Percentiles rank a stretch among this genome's conserved stretches.
These are phyloP conservation scores for Rhynchophorus ferrugineus DNA, from an alignment of 1,140 invertebrate genomes.

Conservation along the genomic window DNA sequence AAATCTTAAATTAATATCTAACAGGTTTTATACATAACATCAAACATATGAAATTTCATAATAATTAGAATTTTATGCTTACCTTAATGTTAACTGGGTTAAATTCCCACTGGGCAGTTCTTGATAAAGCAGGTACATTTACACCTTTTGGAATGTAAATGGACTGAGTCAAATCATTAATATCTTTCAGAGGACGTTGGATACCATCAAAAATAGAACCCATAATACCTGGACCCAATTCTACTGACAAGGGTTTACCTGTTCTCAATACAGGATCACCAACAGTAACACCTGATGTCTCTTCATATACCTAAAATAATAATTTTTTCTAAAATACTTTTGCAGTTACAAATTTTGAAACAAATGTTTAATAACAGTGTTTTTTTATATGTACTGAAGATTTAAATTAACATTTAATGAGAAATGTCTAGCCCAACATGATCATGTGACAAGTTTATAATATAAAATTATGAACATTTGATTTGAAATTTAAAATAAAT, in stretches of 20 bases:
- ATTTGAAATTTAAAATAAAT: constrained; percentile 18
- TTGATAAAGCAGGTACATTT: constrained; percentile 85
- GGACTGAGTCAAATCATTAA: constrained; percentile 84
- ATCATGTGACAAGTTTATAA: constrained; percentile 7
- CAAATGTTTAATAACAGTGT: too few relatives aligned
- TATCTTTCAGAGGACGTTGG: constrained; percentile 95
- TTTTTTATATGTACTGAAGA: too few relatives aligned
- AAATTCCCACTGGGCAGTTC: constrained; percentile 86
- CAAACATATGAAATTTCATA: not conserved
- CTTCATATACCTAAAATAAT: constrained; percentile 67
- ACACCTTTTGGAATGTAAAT: constrained; percentile 99
- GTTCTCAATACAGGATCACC: constrained; percentile 97
- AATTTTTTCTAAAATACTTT: not conserved
- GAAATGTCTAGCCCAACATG: too few relatives aligned
- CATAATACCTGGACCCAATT: constrained; percentile 98
- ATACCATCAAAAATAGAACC: constrained; percentile 99
- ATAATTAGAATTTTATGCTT: constrained; percentile 24
- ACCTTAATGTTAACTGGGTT: constrained; percentile 80
- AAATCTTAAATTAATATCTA: too few relatives aligned
- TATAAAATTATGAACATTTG: constrained; percentile 5
- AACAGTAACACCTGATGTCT: constrained; percentile 98
- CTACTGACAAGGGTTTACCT: constrained; percentile 96
- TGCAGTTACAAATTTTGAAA: too few relatives aligned
- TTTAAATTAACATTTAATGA: too few relatives aligned
- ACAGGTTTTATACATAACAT: too few relatives aligned